Base-by-base conservation (phyloP, 2,797 vertebrate species). In the Malacoraja senta region DNA sequence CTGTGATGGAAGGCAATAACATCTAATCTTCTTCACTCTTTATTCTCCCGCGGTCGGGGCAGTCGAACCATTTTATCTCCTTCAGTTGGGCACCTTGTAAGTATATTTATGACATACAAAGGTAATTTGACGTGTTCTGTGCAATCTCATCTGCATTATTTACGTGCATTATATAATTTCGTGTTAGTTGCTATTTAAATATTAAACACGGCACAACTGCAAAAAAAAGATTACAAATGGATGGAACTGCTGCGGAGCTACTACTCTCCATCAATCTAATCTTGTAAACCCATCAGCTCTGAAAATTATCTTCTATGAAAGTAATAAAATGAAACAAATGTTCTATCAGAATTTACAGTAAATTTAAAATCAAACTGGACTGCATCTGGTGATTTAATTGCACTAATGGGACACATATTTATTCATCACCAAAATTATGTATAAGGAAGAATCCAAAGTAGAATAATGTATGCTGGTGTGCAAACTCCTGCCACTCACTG, bases 141-240 rank as follows among this genome's bases (percentile, higher is more conserved):
- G 63, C 86, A 71, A 38, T 91, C 53, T 84, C 81, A 84, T 84
- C 8, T 91, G 32, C 86, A 91, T 91, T 91, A 91, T 91, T 91
- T 65, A 71, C 10, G 15, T 35, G 65, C 13, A 91, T 68, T 71
- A 91, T 8, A 90, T 68, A 32, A 90, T 71, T 90, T 71, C 17
- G 35, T 90, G 32, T 90, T 90, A 19, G 38, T 90, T 65, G 24
- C 17, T 68, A 65, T 71, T 90, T 71, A 71, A 90, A 90, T 90
- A 90, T 90, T 90, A 90, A 90, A 90, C 71, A 63, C 7, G n/a
- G 63, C n/a, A 35, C 38, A 90, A 83, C 58, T 83, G 81, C 53
- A 44, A 53, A 61, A 80, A 79, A 35, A 53, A 32, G 61, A 88
- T 88, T 88, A 88, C 58, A n/a, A 35, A 68, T 88, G n/a, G 19